phyloP scores from a whole-genome alignment of 2,888 invertebrate genomes.

The Troilus luridus region DNA sequence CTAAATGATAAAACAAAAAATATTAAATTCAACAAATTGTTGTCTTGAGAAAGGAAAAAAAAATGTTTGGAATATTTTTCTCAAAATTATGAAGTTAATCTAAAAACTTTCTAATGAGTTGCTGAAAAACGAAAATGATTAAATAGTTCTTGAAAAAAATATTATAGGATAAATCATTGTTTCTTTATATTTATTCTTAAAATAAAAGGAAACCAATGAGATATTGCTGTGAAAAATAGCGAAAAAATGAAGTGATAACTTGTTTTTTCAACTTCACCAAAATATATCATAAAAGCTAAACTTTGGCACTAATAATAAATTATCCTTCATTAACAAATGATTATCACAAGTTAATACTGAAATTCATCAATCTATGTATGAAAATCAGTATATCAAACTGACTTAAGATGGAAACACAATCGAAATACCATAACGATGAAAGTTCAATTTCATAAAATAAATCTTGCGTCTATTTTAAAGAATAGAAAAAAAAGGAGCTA shows the following conservation, averaged over 20 bases:
- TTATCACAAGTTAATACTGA: slow-evolving; percentile 57
- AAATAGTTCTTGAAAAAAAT: not conserved
- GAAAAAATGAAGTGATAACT: not conserved
- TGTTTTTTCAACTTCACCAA: not conserved
- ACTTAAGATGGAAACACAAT: slow-evolving; percentile 12
- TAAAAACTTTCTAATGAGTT: not conserved
- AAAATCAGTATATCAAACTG: slow-evolving; percentile 27
- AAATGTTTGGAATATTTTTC: not conserved
- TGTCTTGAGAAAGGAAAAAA: not conserved
- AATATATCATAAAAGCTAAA: slow-evolving; percentile 45
- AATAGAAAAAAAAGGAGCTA: not conserved
- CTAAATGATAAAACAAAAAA: not conserved
- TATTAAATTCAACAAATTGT: not conserved
- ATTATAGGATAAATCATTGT: not conserved
- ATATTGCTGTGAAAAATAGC: not conserved
- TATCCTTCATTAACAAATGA: slow-evolving; percentile 25
- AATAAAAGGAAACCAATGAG: not conserved
- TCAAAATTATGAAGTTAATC: not conserved
- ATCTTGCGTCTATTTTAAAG: not conserved
- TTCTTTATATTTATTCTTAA: not conserved
- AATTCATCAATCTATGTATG: slow-evolving; percentile 29
- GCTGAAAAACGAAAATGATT: not conserved
- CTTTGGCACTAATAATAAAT: slow-evolving; percentile 55
- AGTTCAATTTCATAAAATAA: slow-evolving; percentile 21
- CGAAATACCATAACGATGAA: not conserved